Percentiles rank a stretch among this genome's conserved stretches.
Conservation (phyloP, 2,797 vertebrate species). For the Apogon hyalosoma region DNA sequence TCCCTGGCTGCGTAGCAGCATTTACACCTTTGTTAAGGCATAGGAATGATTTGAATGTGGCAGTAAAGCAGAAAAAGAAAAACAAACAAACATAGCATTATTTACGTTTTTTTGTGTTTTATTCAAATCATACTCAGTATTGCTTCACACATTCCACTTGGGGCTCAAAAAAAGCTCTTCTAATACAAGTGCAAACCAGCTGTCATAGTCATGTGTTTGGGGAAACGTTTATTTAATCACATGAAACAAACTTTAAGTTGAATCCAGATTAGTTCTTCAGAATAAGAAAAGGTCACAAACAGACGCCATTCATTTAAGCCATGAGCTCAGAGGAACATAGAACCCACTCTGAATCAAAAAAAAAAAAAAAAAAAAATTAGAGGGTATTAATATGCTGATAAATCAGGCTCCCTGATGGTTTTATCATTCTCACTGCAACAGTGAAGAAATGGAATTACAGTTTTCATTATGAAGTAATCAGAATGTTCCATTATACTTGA, state of each 20-base stretch:
- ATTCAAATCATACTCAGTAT: not conserved
- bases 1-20: not conserved
- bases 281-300: slow-evolving; percentile 25
- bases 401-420: slow-evolving; percentile 47
- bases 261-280: slow-evolving; percentile 38
- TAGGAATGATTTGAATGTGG: too few species aligned
- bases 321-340: slow-evolving; percentile 45
- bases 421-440: slow-evolving; percentile 34
- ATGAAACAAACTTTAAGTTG: slow-evolving; percentile 30
- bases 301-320: slow-evolving; percentile 35
- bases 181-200: too few species aligned
- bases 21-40: too few species aligned
- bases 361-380: slow-evolving; percentile 56
- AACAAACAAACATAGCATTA: too few species aligned
- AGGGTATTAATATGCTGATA: slow-evolving; percentile 67
- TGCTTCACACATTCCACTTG: not conserved
- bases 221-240: slow-evolving; percentile 44
- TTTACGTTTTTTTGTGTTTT: too few species aligned
- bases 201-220: not conserved
- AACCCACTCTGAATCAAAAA: slow-evolving; percentile 29
- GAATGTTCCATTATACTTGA: slow-evolving; percentile 49
- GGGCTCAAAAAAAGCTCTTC: not conserved
- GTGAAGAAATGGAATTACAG: slow-evolving; percentile 71
- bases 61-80: too few species aligned
- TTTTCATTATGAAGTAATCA: slow-evolving; percentile 65